Conservation (phyloP, 2,888 invertebrate genomes). For the Callyntrura sp. region DNA sequence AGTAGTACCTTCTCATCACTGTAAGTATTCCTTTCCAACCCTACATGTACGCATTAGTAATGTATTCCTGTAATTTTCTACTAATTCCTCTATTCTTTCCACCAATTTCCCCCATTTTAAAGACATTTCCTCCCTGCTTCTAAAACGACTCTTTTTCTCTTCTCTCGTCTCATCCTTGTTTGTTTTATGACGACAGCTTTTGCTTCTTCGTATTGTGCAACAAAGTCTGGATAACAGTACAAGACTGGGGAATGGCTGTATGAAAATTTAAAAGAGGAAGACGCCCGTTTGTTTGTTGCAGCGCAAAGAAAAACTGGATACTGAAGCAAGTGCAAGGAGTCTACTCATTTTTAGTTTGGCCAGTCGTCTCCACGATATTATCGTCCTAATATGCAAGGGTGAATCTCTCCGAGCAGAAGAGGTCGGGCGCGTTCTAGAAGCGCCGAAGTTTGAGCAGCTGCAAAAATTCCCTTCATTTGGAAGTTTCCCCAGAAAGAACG, state of each 20-base stretch:
- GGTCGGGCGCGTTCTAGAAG: neutral
- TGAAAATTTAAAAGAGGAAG: neutral
- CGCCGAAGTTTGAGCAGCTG: constrained; percentile 51
- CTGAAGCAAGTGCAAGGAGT: neutral
- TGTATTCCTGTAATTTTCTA: constrained; percentile 37
- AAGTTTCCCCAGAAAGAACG: constrained; percentile 19
- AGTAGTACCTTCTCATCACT: too few relatives aligned
- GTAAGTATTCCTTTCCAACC: neutral
- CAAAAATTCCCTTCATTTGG: constrained; percentile 57
- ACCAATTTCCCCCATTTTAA: constrained; percentile 41
- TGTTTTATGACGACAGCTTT: neutral
- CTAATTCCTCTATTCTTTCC: constrained; percentile 53
- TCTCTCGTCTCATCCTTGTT: neutral
- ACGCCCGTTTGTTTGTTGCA: neutral
- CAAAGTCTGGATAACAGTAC: neutral
- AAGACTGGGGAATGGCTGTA: neutral
- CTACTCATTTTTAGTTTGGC: neutral
- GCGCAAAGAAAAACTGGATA: neutral
- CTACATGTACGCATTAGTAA: neutral
- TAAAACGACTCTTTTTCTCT: neutral
- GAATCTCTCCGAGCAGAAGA: neutral
- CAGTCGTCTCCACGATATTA: neutral
- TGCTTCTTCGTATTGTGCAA: neutral
- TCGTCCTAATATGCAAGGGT: neutral
- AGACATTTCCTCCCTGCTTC: neutral